Evolutionary conservation across 1,140 invertebrate species (phyloP), one percentile per base, ranked within the genome.

Genomic region (Drosophila ohnishii): DNA sequence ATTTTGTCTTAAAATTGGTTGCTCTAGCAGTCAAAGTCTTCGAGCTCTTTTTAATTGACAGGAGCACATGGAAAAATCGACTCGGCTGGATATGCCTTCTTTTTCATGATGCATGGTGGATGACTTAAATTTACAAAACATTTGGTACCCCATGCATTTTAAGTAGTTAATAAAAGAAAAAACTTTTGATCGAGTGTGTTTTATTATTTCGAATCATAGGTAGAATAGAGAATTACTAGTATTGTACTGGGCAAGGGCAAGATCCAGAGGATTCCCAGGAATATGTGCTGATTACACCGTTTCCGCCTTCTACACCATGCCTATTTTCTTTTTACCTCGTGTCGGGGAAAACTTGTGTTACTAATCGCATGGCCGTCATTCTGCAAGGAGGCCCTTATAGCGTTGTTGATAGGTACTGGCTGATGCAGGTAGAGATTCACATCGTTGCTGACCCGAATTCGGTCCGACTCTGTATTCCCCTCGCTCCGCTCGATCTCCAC

Each of bases 371-470:
- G 2, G 10, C 0, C 11, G 19, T 9, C 14, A 3, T 16, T 5
- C 2, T 16, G 1, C 28, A 64, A 13, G 28, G 61, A 61, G 7
- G 19, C 19, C 37, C 11, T 32, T 2, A 34, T 2, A 3, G 28
- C 6, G 3, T n/a, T 11, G 3, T 30, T 34, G 7, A 64, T 11
- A 6, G 10, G 14, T 14, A 64, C 16, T 22, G 61, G 61, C 8
- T 34, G 37, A 37, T 42, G 40, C 8, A 64, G 30, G 19, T 32
- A 61, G 1, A 64, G 37, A 3, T 32, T n/a, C 1, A 64, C 28
- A n/a, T 61, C 28, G 0, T 40, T 39, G 56, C 11, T 60, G 37
- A 61, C 37, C 30, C 37, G 19, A 8, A 64, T 64, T 14, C 19
- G 19, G 14, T 22, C 35, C 19, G 61, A 19, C 30, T 61, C 28